Percentiles rank a stretch among this genome's conserved stretches.
Conservation (phyloP, 1,140 invertebrate genomes). For the Pseudomyrmex gracilis region DNA sequence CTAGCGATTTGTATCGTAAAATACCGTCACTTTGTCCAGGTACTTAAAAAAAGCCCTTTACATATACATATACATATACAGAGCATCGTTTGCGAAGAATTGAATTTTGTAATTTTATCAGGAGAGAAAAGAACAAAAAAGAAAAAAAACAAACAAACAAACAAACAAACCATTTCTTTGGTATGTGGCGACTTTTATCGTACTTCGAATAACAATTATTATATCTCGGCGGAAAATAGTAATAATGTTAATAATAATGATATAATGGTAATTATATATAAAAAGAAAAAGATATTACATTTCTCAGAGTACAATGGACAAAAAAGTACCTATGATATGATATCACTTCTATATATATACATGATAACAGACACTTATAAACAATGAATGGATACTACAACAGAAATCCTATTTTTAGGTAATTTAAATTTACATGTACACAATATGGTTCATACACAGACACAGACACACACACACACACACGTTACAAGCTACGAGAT, state of each 20-base stretch:
- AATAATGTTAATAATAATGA: slow-evolving; percentile 55
- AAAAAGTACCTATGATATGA: slow-evolving; percentile 81
- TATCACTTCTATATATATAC: slow-evolving; percentile 79
- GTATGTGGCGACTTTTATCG: slow-evolving; percentile 74
- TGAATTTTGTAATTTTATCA: slow-evolving; percentile 72
- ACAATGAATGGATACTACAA: slow-evolving; percentile 81
- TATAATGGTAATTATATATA: slow-evolving; percentile 50
- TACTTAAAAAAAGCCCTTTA: slow-evolving; percentile 77
- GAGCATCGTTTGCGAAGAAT: slow-evolving; percentile 63
- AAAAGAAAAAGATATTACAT: slow-evolving; percentile 62
- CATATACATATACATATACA: slow-evolving; percentile 38
- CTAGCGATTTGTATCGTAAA: slow-evolving; percentile 78
- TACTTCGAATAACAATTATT: slow-evolving; percentile 69
- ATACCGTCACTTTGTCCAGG: slow-evolving; percentile 80
- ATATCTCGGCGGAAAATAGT: slow-evolving; percentile 69
- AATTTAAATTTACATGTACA: slow-evolving; percentile 84
- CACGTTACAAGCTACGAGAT: slow-evolving; percentile 75
- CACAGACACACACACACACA: no score
- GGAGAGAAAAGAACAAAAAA: slow-evolving; percentile 34
- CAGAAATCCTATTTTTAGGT: slow-evolving; percentile 84
- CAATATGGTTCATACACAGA: slow-evolving; percentile 81
- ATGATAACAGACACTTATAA: slow-evolving; percentile 81
- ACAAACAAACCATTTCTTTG: slow-evolving; percentile 69
- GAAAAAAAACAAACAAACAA: no score
- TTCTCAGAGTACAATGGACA: slow-evolving; percentile 82